phyloP scores from a whole-genome alignment of 2,113 vertebrate genomes.

The Brachirus orientalis region DNA sequence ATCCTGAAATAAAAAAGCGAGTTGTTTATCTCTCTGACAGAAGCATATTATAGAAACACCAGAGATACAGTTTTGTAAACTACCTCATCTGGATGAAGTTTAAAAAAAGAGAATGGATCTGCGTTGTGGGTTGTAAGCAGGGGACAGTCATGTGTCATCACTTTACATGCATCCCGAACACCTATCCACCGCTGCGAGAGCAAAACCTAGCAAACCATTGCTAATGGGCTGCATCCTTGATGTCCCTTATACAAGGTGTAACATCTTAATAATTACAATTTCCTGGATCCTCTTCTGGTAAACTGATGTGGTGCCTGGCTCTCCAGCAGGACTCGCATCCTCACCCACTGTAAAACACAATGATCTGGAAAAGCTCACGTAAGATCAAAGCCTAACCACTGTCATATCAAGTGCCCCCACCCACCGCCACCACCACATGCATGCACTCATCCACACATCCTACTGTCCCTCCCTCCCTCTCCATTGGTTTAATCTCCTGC shows the following conservation, averaged over 20 bases:
- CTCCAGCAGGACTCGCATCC: slow-evolving; percentile 6
- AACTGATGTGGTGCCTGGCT: slow-evolving; percentile 5
- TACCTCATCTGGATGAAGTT: background rate
- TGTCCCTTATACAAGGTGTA: background rate
- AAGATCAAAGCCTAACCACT: slow-evolving; percentile 47
- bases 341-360: slow-evolving; percentile 25
- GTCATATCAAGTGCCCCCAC: slow-evolving; percentile 5
- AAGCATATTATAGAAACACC: background rate
- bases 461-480: background rate
- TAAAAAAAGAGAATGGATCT: slow-evolving; percentile 1
- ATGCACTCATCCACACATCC: background rate
- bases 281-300: slow-evolving; percentile 3
- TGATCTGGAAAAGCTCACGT: slow-evolving; percentile 20
- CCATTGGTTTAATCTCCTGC: slow-evolving; percentile 57
- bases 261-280: slow-evolving; percentile 23
- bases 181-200: background rate
- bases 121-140: background rate
- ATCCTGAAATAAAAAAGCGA: background rate
- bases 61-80: background rate
- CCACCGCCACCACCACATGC: background rate
- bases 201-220: background rate
- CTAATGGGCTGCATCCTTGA: background rate
- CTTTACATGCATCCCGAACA: background rate
- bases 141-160: background rate
- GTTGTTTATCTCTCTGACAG: slow-evolving; percentile 1